Evolutionary conservation across 2,888 invertebrate species (phyloP).

Genomic region (Gnatocerus cornutus): DNA sequence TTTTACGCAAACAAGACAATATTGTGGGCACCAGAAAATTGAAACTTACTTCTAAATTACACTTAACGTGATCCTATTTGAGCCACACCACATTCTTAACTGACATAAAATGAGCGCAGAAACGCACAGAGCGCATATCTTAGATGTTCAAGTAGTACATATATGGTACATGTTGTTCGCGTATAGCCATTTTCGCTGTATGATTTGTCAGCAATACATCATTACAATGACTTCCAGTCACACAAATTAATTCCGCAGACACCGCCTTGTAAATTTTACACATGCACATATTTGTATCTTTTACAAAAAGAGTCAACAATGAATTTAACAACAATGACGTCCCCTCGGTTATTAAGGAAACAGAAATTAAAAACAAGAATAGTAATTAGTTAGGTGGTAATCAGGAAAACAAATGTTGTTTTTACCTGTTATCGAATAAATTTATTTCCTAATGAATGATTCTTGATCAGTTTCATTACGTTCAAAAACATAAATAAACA

Average conservation of each 20-base stretch:
- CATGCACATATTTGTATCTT: neutral
- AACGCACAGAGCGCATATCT: neutral
- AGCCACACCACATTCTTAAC: neutral
- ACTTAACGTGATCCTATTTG: too few species aligned
- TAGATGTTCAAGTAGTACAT: neutral
- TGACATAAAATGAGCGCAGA: neutral
- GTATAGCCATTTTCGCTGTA: neutral
- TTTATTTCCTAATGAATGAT: too few species aligned
- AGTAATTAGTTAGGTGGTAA: too few species aligned
- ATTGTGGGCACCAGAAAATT: too few species aligned
- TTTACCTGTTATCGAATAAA: too few species aligned
- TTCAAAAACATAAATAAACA: too few species aligned
- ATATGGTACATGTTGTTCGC: neutral
- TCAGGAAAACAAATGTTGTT: too few species aligned
- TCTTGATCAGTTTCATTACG: too few species aligned
- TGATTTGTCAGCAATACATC: slow-evolving; percentile 1
- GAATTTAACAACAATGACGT: neutral
- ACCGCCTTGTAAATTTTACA: neutral
- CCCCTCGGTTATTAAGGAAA: neutral
- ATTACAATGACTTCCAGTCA: slow-evolving; percentile 2
- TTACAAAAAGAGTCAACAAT: neutral
- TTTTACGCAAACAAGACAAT: too few species aligned
- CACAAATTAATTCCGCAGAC: neutral
- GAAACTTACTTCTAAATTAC: too few species aligned
- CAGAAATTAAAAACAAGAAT: neutral